Evolutionary conservation across 2,797 vertebrate genomes (phyloP).

Genomic region (Spatula versicolor): DNA sequence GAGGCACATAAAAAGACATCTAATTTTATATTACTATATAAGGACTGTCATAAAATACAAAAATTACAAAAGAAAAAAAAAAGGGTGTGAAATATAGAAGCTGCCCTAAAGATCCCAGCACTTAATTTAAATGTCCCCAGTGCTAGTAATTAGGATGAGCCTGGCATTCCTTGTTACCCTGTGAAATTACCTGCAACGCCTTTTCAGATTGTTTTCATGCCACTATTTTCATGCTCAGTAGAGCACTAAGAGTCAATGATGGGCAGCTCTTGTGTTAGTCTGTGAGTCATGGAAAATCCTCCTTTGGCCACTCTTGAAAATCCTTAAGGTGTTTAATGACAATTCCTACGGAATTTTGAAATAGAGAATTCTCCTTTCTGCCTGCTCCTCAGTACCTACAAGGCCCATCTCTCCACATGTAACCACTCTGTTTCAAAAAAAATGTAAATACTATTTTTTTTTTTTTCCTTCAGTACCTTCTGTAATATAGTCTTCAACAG

Average conservation of each 20-base stretch:
- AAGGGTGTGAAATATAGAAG: neutral
- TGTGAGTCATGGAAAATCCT: constrained; percentile 29
- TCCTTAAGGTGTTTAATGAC: constrained; percentile 66
- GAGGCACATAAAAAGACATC: neutral
- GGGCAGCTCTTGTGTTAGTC: constrained; percentile 39
- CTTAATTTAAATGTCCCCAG: constrained; percentile 15
- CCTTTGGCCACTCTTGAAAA: neutral
- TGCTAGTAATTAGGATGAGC: constrained; percentile 29
- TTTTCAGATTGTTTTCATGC: constrained; percentile 46
- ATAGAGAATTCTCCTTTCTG: constrained; percentile 5
- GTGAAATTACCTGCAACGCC: constrained; percentile 58
- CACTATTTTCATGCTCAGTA: constrained; percentile 56
- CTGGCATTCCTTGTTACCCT: constrained; percentile 51
- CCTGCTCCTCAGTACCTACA: neutral
- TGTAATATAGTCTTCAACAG: neutral
- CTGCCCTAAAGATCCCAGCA: constrained; percentile 3
- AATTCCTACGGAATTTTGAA: neutral
- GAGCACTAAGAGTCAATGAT: constrained; percentile 34
- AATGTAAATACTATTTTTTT: neutral
- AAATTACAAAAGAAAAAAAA: neutral
- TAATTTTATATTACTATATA: neutral
- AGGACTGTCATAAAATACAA: neutral
- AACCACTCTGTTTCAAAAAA: neutral
- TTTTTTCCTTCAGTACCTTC: neutral
- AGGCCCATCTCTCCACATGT: neutral